A percentile compares a stretch with the other conserved stretches of the same genome.
These are phyloP conservation scores for Meandrusa payeni DNA, from an alignment of 2,888 invertebrate species.

Conservation along the genomic window DNA sequence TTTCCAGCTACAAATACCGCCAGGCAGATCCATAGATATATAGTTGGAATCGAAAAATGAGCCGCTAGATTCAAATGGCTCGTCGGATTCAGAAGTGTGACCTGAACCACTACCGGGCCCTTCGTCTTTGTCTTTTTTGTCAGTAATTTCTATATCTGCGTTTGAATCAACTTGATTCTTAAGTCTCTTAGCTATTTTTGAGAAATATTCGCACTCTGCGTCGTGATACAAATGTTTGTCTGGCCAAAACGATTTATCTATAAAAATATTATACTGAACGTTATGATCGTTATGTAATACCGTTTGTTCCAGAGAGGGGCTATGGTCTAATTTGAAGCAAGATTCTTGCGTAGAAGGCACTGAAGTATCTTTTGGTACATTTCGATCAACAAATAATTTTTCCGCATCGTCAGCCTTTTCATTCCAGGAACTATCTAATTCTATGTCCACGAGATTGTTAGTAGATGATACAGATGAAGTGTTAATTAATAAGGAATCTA, in stretches of 20 bases:
- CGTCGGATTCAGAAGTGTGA: conserved; percentile 70
- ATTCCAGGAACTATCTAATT: conserved; percentile 81
- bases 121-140: conserved; percentile 81
- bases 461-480: conserved; percentile 38
- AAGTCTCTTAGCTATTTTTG: conserved; percentile 69
- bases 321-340: conserved; percentile 27
- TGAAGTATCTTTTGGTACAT: conserved; percentile 31
- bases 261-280: conserved; percentile 52
- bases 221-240: conserved; percentile 83
- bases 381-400: conserved; percentile 44
- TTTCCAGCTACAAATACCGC: conserved; percentile 90
- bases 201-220: conserved; percentile 83
- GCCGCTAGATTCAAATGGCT: conserved; percentile 38
- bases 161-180: conserved; percentile 46
- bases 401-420: conserved; percentile 84
- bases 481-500: conserved; percentile 43
- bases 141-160: conserved; percentile 45
- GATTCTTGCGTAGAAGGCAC: conserved; percentile 4
- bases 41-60: conserved; percentile 80
- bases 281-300: conserved; percentile 30
- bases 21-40: conserved; percentile 87
- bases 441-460: conserved; percentile 57
- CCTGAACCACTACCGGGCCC: conserved; percentile 81
- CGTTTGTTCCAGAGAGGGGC: conserved; percentile 21
- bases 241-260: conserved; percentile 81